These are phyloP conservation scores for Terrapene triunguis DNA, from an alignment of 2,113 vertebrate species.

Conservation along the genomic window DNA sequence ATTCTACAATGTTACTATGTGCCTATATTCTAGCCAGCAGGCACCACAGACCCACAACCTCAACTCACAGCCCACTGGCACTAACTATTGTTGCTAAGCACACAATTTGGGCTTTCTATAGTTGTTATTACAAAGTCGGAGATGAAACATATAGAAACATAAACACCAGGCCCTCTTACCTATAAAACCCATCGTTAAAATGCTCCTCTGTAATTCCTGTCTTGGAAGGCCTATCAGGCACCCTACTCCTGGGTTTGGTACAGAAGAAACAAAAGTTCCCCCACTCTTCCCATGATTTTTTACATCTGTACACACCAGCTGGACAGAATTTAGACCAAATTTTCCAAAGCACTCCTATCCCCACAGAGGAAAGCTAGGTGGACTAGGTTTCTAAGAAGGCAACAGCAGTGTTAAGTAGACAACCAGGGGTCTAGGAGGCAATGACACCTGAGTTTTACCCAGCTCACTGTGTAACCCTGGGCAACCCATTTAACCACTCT, in stretches of 20 bases:
- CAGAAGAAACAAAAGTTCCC: background rate
- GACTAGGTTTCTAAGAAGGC: background rate
- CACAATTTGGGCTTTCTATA: background rate
- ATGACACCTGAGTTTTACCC: background rate
- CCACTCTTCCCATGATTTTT: background rate
- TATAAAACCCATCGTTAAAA: background rate
- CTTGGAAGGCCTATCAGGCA: background rate
- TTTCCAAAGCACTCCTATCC: background rate
- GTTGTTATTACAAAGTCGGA: accelerated
- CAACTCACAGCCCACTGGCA: background rate
- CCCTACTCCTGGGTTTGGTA: background rate
- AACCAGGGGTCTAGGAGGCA: background rate
- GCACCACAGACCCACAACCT: accelerated
- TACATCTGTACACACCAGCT: background rate
- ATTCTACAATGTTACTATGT: accelerated
- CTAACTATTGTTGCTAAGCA: accelerated
- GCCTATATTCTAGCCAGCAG: background rate
- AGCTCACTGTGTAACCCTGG: background rate
- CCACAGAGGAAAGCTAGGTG: background rate
- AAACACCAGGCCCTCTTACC: accelerated
- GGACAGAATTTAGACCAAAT: background rate
- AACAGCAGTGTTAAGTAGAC: background rate
- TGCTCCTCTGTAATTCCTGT: background rate
- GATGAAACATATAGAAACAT: background rate
- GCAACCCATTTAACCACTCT: background rate